Evolutionary conservation across 2,113 vertebrate species (phyloP).

Genomic region (Nerophis lumbriciformis): DNA sequence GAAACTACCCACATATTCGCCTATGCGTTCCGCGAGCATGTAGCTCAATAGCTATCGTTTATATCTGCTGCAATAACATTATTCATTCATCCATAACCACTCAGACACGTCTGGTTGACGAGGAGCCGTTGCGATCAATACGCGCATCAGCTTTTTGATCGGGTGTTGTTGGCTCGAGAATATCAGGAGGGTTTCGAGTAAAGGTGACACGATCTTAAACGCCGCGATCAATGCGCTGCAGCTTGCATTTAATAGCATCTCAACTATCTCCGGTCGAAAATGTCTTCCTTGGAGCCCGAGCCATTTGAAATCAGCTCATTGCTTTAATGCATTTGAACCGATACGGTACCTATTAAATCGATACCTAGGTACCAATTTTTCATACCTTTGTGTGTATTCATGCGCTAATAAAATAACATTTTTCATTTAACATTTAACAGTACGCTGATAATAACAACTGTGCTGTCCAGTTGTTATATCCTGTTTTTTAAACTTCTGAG

Average conservation of each 20-base stretch:
- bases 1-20: conserved; percentile 23
- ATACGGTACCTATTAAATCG: too few species aligned
- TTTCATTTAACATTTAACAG: too few species aligned
- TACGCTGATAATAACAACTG: too few species aligned
- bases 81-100: conserved; percentile 18
- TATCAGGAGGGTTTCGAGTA: conserved; percentile 29
- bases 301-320: conserved; percentile 15
- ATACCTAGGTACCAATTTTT: too few species aligned
- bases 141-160: conserved; percentile 24
- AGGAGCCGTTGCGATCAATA: conserved; percentile 35
- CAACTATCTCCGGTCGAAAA: conserved; percentile 18
- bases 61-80: conserved; percentile 21
- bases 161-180: conserved; percentile 26
- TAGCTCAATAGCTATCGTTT: conserved; percentile 16
- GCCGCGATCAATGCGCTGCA: conserved; percentile 25
- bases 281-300: conserved; percentile 12
- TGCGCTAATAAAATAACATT: too few species aligned
- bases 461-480: too few species aligned
- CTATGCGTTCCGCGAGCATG: conserved; percentile 7
- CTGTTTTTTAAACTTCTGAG: too few species aligned
- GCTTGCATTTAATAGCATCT: conserved; percentile 34
- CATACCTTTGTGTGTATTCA: too few species aligned
- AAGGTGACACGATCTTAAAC: conserved; percentile 30
- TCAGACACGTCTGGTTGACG: conserved; percentile 13
- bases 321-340: background rate